Evolutionary conservation across 2,888 invertebrate species (phyloP).

Genomic region (Lydus trimaculatus): DNA sequence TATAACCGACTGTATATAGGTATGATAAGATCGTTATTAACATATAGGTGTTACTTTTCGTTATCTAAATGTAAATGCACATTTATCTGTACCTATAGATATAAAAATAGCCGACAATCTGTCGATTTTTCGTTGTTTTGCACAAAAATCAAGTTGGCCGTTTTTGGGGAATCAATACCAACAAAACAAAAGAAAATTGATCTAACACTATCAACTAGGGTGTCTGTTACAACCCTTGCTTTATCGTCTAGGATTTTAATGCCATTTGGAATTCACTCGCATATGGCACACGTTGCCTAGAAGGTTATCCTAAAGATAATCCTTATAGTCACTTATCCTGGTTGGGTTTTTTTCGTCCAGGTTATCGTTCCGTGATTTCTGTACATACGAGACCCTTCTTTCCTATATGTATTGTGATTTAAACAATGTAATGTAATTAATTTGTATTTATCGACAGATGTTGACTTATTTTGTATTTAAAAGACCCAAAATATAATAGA

Average conservation of each 20-base stretch:
- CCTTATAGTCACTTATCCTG: no score
- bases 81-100: slow-evolving; percentile 23
- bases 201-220: no score
- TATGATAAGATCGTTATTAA: slow-evolving; percentile 21
- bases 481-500: slow-evolving; percentile 3
- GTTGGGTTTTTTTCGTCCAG: no score
- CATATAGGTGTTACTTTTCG: slow-evolving; percentile 28
- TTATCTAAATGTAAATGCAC: slow-evolving; percentile 26
- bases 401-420: background rate
- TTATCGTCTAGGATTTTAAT: slow-evolving; percentile 47
- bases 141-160: no score
- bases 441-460: slow-evolving; percentile 44
- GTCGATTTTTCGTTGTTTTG: no score
- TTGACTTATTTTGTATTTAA: slow-evolving; percentile 42
- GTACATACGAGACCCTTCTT: no score
- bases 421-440: background rate
- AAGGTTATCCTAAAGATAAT: slow-evolving; percentile 50
- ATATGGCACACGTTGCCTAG: no score
- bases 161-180: no score
- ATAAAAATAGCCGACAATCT: no score
- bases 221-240: slow-evolving; percentile 43
- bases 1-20: background rate
- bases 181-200: no score
- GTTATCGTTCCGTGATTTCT: no score
- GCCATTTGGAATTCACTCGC: slow-evolving; percentile 49